Base-by-base conservation (phyloP, 2,888 invertebrate genomes). In the Leptinotarsa tumamoca region DNA sequence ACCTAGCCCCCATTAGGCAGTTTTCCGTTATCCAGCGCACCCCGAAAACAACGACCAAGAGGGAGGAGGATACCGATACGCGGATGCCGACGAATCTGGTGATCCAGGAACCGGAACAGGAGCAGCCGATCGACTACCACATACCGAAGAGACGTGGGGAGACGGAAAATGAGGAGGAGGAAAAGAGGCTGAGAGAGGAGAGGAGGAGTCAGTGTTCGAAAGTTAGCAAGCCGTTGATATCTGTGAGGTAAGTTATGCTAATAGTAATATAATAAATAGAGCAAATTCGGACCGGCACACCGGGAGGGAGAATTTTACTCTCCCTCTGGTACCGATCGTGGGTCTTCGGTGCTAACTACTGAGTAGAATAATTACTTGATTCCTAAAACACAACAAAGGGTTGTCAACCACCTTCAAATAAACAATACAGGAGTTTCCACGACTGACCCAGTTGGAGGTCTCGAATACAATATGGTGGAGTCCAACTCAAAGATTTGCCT, bases 101-200 rank as follows among this genome's bases (percentile, higher is more conserved):
- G 15, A 78, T 84, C 33, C 85, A 85, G 72, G 86, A 86, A 80
- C 84, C 86, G 67, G 84, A 84, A 84, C 83, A 88, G 83, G 96
- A 96, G 78, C 96, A 96, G 83, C 96, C 96, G 0, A 96, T 96
- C 78, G 96, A 96, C 86, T 96, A 96, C 87, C 96, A 93, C 85
- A 95, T 96, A 80, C 96, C 96, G 33, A 95, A 95, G 87, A 92
- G 95, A 84, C 91, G 93, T 77, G 93, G 93, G 10, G 92, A 93
- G 85, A 89, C 90, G 14, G 93, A 92, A 86, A 92, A 93, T 81
- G 93, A 93, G 84, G 92, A 92, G 86, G 92, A 91, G 78, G 95
- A 91, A 89, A 93, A 91, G 82, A 91, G 92, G 85, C 90, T 92
- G 27, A 90, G 93, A 80, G 94, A 94, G 85, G 93, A 93, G 82